Evolutionary conservation across 2,113 vertebrate genomes (phyloP), one percentile per base, ranked within the genome.

Genomic region (Vanacampus margaritifer): DNA sequence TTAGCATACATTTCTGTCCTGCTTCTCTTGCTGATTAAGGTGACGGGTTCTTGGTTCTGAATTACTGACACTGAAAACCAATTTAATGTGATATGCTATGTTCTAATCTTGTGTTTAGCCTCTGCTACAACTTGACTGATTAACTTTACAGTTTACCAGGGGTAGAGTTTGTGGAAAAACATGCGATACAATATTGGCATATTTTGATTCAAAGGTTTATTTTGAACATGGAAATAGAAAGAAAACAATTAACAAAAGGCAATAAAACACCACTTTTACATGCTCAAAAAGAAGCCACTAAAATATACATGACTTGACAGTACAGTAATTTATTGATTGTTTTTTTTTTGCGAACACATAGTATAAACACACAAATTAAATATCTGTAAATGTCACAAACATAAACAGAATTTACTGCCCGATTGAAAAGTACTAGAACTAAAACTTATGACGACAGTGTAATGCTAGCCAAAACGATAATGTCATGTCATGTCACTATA

Each of bases 31-130:
- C 24, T 14, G 24, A 54, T 54, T 26, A 24, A 58, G 24, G 63
- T 70, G 72, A 63, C 56, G 67, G 43, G 37, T 68, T n/a, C 14
- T 72, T 62, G 58, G 64, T 75, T 72, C 76, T n/a, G 51, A 28
- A 7, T 32, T 26, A 35, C 26, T 66, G 36, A 50, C 28, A 23
- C 5, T 68, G 32, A 45, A 64, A 41, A 36, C 53, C 41, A 26
- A 61, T 53, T 67, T 46, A 23, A 67, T 46, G 5, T 46, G 14
- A 17, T 45, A 5, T 45, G 12, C 61, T 51, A 36, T 56, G 4
- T 0, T 68, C 66, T 65, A n/a, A 57, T 72, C 26, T 59, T 10
- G 24, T 46, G 17, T 17, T 46, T 21, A 7, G 17, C 45, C 45
- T 14, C 16, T 28, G 19, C 64, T 54, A 2, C 54, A 43, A 53